Conservation (phyloP, 2,888 invertebrate species). For the Clunio marinus region DNA sequence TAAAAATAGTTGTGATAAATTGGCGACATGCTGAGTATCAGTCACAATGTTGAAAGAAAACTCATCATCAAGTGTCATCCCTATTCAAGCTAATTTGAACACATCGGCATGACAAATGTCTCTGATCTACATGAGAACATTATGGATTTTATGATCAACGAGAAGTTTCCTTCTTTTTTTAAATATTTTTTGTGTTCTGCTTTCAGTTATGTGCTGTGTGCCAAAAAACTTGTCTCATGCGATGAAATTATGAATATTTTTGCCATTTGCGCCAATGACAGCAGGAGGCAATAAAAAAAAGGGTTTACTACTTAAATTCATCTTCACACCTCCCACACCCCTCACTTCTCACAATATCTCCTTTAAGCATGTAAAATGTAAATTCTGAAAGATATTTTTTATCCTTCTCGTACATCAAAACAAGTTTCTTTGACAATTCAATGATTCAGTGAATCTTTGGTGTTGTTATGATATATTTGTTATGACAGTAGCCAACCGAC, state of each 20-base stretch:
- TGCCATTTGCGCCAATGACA: constrained; percentile 7
- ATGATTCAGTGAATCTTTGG: neutral
- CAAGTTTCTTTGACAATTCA: neutral
- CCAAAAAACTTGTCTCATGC: constrained; percentile 4
- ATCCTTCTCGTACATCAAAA: neutral
- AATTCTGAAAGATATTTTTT: neutral
- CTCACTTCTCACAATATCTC: neutral
- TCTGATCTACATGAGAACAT: constrained; percentile 2
- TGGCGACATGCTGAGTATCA: neutral
- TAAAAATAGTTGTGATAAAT: constrained; percentile 35
- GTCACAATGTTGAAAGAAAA: neutral
- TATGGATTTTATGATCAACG: constrained; percentile 15
- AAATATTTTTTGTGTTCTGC: too few species aligned
- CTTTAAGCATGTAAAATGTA: constrained; percentile 12
- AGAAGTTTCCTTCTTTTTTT: neutral
- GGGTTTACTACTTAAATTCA: constrained; percentile 26
- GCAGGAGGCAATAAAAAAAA: constrained; percentile 22
- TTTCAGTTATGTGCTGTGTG: neutral
- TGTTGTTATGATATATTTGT: too few species aligned
- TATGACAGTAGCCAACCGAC: too few species aligned
- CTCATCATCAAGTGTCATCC: neutral
- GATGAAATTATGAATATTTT: constrained; percentile 10
- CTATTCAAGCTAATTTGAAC: neutral
- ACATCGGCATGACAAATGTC: constrained; percentile 13
- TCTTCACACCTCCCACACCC: neutral